These are phyloP conservation scores for Buphagus erythrorhynchus DNA, from an alignment of 2,797 vertebrate species.

Conservation along the genomic window DNA sequence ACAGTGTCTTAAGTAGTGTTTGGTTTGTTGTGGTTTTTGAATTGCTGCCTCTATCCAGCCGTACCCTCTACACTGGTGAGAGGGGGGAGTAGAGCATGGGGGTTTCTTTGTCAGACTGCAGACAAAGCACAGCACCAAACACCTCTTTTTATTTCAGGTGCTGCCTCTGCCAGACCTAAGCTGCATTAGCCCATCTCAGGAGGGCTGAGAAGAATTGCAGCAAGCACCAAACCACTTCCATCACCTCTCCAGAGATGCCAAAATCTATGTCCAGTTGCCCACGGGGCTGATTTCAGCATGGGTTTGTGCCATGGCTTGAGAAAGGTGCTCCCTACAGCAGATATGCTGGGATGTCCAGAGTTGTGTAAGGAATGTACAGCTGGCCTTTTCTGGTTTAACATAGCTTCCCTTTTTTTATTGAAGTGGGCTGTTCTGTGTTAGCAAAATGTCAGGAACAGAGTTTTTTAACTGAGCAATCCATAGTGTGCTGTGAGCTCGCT, in stretches of 20 bases:
- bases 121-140: background rate
- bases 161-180: background rate
- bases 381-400: background rate
- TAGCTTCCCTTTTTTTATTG: background rate
- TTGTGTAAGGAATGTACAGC: background rate
- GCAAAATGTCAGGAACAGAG: background rate
- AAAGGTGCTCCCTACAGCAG: background rate
- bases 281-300: fast-evolving
- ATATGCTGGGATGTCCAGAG: background rate
- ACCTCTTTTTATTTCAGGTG: conserved; percentile 58
- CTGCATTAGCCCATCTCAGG: background rate
- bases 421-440: background rate
- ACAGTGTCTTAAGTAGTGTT: background rate
- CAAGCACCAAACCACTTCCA: background rate
- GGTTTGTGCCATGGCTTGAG: background rate
- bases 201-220: background rate
- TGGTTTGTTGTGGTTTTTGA: background rate
- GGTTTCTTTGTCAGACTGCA: background rate
- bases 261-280: background rate
- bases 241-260: background rate
- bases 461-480: background rate
- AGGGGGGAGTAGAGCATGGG: fast-evolving
- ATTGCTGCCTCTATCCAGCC: background rate
- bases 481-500: background rate
- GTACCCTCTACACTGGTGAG: fast-evolving